These are phyloP conservation scores for Alosa alosa DNA, from an alignment of 2,113 vertebrate species.

Conservation along the genomic window DNA sequence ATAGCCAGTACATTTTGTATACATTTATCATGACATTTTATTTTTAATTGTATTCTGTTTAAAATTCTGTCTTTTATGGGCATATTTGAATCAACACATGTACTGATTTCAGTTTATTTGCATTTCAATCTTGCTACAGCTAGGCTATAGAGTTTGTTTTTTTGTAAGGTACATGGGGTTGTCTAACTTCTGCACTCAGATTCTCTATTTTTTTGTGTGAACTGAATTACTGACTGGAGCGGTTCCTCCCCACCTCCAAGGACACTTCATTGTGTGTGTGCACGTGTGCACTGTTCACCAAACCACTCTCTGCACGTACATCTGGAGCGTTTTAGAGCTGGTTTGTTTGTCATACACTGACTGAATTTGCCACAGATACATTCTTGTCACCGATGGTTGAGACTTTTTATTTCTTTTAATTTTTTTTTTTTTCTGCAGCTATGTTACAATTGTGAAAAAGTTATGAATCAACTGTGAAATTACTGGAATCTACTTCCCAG, in stretches of 20 bases:
- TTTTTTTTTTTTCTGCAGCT: not conserved
- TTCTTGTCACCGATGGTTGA: not conserved
- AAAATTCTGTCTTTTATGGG: not conserved
- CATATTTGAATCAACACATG: too few relatives aligned
- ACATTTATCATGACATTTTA: not conserved
- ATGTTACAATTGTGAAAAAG: not conserved
- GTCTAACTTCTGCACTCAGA: not conserved
- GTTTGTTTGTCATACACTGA: not conserved
- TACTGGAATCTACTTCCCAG: not conserved
- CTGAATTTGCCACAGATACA: slow-evolving; percentile 1
- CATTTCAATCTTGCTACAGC: not conserved
- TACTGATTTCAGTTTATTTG: too few relatives aligned
- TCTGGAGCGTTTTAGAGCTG: not conserved
- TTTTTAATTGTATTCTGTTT: not conserved
- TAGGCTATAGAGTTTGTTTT: not conserved
- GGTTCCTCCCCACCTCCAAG: not conserved
- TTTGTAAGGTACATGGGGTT: not conserved
- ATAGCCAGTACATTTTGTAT: too few relatives aligned
- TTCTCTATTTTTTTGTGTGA: not conserved
- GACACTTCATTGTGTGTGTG: not conserved
- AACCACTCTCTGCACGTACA: not conserved
- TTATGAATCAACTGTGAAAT: not conserved
- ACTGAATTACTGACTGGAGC: not conserved
- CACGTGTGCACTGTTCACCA: not conserved
- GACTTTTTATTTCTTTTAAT: not conserved